Conservation (phyloP, 2,797 vertebrate genomes). For the Macroramphosus scolopax region DNA sequence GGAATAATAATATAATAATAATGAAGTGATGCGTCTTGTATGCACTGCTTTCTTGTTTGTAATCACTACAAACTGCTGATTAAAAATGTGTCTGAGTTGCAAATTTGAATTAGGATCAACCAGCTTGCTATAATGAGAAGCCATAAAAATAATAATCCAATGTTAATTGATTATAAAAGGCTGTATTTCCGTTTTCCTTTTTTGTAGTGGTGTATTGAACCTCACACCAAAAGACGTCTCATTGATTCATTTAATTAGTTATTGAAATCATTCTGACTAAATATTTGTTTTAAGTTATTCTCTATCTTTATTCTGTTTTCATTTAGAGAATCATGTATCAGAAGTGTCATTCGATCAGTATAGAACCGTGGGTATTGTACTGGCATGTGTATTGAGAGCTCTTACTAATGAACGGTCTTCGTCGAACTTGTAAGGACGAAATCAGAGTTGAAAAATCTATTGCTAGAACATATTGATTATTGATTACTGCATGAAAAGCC, state of each 20-base stretch:
- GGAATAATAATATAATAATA: constrained; percentile 21
- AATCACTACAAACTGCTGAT: constrained; percentile 1
- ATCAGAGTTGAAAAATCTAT: too few relatives aligned
- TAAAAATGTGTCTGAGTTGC: constrained; percentile 2
- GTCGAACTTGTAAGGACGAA: too few relatives aligned
- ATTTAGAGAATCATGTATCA: too few relatives aligned
- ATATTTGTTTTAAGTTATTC: too few relatives aligned
- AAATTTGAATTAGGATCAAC: neutral
- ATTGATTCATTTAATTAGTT: too few relatives aligned
- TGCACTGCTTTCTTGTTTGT: neutral
- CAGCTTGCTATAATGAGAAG: constrained; percentile 3
- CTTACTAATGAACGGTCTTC: too few relatives aligned
- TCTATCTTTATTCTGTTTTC: too few relatives aligned
- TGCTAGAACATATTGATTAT: neutral
- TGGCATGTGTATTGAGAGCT: too few relatives aligned
- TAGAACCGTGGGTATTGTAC: too few relatives aligned
- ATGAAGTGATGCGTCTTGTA: too few relatives aligned
- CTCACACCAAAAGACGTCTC: neutral
- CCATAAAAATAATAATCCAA: neutral
- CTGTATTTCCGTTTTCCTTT: neutral
- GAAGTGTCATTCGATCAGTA: too few relatives aligned
- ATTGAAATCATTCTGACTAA: too few relatives aligned
- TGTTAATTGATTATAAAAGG: constrained; percentile 1
- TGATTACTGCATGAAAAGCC: constrained; percentile 10
- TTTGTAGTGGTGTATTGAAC: neutral